Conservation (phyloP, 2,797 vertebrate species). For the Mergus octosetaceus region DNA sequence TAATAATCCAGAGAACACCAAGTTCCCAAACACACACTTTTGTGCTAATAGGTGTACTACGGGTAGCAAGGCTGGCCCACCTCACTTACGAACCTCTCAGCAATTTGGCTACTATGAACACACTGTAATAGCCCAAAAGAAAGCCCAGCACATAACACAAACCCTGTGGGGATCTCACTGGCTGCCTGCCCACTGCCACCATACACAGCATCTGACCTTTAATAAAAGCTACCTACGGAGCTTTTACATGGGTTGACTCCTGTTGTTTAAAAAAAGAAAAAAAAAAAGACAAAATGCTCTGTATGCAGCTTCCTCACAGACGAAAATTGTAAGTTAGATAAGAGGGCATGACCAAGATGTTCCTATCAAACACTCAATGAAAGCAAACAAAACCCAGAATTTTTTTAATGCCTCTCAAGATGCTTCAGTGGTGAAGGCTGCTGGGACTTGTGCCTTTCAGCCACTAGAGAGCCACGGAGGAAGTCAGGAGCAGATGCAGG, state of each 20-base stretch:
- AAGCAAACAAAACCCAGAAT: accelerated
- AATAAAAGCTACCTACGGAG: background rate
- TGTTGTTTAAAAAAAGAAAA: background rate
- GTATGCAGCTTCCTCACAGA: background rate
- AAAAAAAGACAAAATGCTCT: background rate
- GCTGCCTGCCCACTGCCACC: background rate
- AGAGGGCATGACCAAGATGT: background rate
- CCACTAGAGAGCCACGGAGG: accelerated
- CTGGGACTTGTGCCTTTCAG: background rate
- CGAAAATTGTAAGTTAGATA: accelerated
- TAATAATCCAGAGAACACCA: background rate
- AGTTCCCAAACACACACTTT: background rate
- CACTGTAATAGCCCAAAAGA: accelerated
- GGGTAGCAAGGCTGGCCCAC: background rate
- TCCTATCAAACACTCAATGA: background rate
- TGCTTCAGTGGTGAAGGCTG: background rate
- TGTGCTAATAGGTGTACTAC: background rate
- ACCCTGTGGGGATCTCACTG: background rate
- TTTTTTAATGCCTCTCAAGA: background rate
- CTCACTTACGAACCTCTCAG: background rate
- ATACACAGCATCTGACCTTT: background rate
- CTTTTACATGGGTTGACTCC: background rate
- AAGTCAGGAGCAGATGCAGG: background rate
- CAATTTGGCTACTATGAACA: accelerated
- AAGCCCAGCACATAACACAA: background rate